Percentiles rank a stretch among this genome's conserved stretches.
Evolutionary conservation across 1,140 invertebrate genomes (phyloP).

Genomic region (Lepidurus apus): DNA sequence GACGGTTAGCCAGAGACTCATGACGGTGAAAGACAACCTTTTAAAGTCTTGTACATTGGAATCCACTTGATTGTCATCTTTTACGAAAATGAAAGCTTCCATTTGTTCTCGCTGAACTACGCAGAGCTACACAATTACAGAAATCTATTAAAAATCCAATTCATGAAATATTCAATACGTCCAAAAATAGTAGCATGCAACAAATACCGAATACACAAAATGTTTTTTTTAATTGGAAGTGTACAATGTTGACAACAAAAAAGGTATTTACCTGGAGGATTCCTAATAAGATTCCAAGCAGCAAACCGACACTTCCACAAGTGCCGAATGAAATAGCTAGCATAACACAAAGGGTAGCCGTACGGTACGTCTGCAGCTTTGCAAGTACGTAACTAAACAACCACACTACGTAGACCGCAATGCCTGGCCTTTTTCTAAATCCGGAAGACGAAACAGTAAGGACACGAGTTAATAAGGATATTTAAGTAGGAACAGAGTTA

Average conservation of each 20-base stretch:
- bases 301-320: background rate
- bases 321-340: background rate
- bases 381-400: background rate
- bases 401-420: background rate
- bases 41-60: background rate
- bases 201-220: background rate
- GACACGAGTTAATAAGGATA: too few species aligned
- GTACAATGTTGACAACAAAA: background rate
- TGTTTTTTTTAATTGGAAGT: background rate
- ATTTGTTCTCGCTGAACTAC: background rate
- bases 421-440: background rate
- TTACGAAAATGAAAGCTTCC: background rate
- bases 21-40: background rate
- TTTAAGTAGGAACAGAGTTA: too few species aligned
- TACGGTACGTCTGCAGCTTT: background rate
- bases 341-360: background rate
- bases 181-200: background rate
- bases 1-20: background rate
- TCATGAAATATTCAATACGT: background rate
- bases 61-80: background rate
- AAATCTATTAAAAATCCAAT: background rate
- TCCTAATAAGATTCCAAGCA: background rate
- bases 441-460: too few species aligned
- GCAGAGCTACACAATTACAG: background rate
- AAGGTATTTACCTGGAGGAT: background rate